phyloP scores from a whole-genome alignment of 2,797 vertebrate genomes.

The Artibeus lituratus region DNA sequence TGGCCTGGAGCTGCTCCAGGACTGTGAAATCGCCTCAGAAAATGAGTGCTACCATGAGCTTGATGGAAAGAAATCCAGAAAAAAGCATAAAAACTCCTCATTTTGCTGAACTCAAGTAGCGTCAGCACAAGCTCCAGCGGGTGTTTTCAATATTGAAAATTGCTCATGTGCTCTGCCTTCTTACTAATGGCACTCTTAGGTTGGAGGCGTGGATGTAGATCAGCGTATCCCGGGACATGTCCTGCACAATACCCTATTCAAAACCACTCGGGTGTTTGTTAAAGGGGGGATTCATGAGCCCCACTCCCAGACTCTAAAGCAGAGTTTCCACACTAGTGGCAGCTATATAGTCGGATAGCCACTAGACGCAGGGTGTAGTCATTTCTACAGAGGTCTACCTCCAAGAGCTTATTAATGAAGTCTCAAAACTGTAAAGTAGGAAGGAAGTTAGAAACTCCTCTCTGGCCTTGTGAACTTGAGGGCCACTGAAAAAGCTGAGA shows the following conservation, averaged over 20 bases:
- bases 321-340: not conserved
- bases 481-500: not conserved
- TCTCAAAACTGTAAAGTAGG: not conserved
- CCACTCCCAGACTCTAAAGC: not conserved
- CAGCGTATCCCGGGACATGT: not conserved
- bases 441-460: not conserved
- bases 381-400: not conserved
- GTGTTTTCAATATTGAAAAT: not conserved
- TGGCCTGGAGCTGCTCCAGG: not conserved
- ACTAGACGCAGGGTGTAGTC: not conserved
- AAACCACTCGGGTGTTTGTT: not conserved
- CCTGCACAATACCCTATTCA: not conserved
- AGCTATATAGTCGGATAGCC: not conserved
- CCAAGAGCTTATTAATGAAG: not conserved
- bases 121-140: not conserved
- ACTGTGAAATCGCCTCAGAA: not conserved
- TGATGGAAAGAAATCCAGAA: slow-evolving; percentile 20
- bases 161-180: not conserved
- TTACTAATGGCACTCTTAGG: not conserved
- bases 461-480: not conserved
- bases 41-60: not conserved
- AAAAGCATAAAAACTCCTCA: not conserved
- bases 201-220: not conserved
- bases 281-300: not conserved
- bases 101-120: not conserved